Evolutionary conservation across 2,797 vertebrate genomes (phyloP), one percentile per base, ranked within the genome.

Genomic region (Psittacula echo): DNA sequence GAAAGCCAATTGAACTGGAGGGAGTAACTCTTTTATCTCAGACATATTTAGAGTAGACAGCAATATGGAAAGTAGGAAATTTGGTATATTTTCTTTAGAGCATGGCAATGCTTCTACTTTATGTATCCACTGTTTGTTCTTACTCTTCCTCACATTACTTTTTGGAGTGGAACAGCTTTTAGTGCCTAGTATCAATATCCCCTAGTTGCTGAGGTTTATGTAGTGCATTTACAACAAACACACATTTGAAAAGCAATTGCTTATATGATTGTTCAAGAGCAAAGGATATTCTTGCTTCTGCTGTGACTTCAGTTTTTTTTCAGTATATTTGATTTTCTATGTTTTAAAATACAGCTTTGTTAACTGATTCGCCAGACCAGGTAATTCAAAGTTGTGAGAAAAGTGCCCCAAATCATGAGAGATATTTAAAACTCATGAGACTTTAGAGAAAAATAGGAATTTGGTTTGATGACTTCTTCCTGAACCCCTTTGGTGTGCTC

Each of bases 331-430:
- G 8, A 5, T 54, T 34, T 70, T 58, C 75, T 74, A 8, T 1
- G 0, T 61, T 73, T 91, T 76, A 26, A 14, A 47, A 5, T 29
- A 30, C 20, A 15, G 9, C 39, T 80, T 74, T 77, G 11, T 67
- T 3, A 5, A 48, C 14, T 37, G 27, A 1, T 30, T 79, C 73
- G 19, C 16, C 13, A 73, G 26, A 48, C 13, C 10, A n/a, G 11
- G 15, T n/a, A 5, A 10, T 71, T 70, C 60, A 50, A 67, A 85
- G 7, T 77, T 0, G 0, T 42, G 50, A 76, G 42, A 7, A 47
- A 37, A 24, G 7, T 50, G 8, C 26, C 47, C 29, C 26, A 45
- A 73, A 50, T 50, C 5, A 4, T 45, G 16, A 61, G 21, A 70
- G 30, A 18, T 15, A 23, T 16, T 70, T 79, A 41, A 83, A 65